These are phyloP conservation scores for Oceanodroma leucorhoa DNA, from an alignment of 2,797 vertebrate genomes.

Conservation along the genomic window DNA sequence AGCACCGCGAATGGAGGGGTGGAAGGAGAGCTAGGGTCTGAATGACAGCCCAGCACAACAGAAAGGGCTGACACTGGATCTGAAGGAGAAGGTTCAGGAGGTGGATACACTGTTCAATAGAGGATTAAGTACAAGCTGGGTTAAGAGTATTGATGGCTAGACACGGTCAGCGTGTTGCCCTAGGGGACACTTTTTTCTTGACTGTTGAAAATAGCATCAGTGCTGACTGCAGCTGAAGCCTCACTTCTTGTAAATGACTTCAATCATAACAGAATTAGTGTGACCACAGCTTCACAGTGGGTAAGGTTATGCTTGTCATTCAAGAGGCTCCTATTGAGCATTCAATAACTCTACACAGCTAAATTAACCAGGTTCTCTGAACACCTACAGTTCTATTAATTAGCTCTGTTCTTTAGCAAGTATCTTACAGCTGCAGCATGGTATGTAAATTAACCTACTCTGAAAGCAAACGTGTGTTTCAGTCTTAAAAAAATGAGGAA, in stretches of 20 bases:
- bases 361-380: background rate
- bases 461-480: background rate
- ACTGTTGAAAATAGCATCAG: slow-evolving; percentile 52
- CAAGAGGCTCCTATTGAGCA: background rate
- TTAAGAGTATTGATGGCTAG: slow-evolving; percentile 7
- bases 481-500: background rate
- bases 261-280: slow-evolving; percentile 74
- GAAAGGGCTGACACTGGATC: background rate
- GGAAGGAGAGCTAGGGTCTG: background rate
- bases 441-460: background rate
- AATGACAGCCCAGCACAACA: background rate
- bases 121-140: background rate
- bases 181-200: slow-evolving; percentile 37
- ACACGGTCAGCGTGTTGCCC: slow-evolving; percentile 2
- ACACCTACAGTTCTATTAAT: background rate
- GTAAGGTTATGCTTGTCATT: background rate
- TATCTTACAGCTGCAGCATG: background rate
- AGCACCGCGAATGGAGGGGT: background rate
- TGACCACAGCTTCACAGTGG: slow-evolving; percentile 70
- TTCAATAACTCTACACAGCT: background rate
- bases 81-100: background rate
- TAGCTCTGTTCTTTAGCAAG: background rate
- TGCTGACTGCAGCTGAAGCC: slow-evolving; percentile 51
- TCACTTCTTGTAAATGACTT: slow-evolving; percentile 80
- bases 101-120: background rate